Evolutionary conservation across 2,113 vertebrate species (phyloP).

Genomic region (Pogona vitticeps): DNA sequence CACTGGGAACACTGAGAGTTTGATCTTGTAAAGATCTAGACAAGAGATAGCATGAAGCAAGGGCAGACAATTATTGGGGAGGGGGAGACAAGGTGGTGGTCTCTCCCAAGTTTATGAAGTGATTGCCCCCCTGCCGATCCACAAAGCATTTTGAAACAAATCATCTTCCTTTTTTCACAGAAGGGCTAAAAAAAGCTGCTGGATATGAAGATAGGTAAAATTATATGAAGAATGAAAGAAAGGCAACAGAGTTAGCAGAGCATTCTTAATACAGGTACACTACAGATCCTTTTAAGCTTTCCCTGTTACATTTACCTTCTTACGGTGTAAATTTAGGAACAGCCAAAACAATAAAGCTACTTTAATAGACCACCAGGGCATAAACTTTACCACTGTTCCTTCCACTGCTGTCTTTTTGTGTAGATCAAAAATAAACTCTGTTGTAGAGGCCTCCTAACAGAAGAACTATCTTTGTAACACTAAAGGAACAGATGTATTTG

Average conservation of each 20-base stretch:
- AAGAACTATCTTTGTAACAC: background rate
- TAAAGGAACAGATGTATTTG: background rate
- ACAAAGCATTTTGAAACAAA: background rate
- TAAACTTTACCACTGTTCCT: background rate
- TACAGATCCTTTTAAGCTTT: background rate
- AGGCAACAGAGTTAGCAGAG: background rate
- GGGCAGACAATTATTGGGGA: no score
- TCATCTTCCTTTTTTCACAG: background rate
- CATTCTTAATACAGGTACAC: background rate
- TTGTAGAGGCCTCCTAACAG: background rate
- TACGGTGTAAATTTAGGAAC: constrained; percentile 18
- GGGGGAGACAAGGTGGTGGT: no score
- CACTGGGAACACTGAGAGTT: no score
- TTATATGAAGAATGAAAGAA: background rate
- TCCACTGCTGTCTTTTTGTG: background rate
- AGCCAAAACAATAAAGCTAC: background rate
- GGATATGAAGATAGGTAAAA: background rate
- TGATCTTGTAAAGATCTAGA: no score
- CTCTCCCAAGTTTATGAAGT: no score
- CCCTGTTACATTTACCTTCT: background rate
- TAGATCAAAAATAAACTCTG: background rate
- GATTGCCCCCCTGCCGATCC: no score
- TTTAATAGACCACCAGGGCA: background rate
- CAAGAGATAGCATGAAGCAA: no score
- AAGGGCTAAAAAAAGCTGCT: background rate